Percentiles rank a stretch among this genome's conserved stretches.
Evolutionary conservation across 2,888 invertebrate genomes (phyloP).

Genomic region (Tholera decimalis): DNA sequence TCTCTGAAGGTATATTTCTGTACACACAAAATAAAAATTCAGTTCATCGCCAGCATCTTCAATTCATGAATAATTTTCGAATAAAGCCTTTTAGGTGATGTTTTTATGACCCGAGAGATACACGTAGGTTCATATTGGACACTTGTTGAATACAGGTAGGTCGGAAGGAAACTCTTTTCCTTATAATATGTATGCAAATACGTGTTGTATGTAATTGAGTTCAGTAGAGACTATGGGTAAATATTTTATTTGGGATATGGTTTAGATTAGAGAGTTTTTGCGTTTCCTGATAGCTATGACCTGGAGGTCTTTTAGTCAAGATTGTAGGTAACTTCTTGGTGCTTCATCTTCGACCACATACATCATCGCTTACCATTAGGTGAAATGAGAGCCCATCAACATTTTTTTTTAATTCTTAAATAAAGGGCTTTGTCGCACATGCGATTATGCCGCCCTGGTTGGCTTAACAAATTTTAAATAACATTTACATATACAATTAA

Average conservation of each 20-base stretch:
- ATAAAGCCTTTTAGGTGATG: slow-evolving; percentile 24
- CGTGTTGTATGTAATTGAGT: neutral
- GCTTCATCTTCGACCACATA: no score
- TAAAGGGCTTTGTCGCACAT: no score
- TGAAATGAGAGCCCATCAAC: no score
- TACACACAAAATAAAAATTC: neutral
- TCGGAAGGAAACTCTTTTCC: slow-evolving; percentile 6
- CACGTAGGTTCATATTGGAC: slow-evolving; percentile 21
- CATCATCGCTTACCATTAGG: no score
- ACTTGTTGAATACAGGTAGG: slow-evolving; percentile 42
- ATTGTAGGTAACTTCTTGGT: no score
- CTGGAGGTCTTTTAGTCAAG: no score
- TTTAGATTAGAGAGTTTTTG: neutral
- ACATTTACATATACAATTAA: no score
- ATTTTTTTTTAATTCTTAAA: no score
- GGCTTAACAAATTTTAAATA: no score
- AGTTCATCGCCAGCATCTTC: neutral
- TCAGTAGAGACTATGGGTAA: neutral
- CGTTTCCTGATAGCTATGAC: neutral
- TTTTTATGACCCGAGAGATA: slow-evolving; percentile 18
- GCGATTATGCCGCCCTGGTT: no score
- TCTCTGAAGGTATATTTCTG: neutral
- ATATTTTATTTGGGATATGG: neutral
- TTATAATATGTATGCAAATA: slow-evolving; percentile 8
- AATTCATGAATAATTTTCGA: slow-evolving; percentile 36